These are phyloP conservation scores for Panthera tigris DNA, from an alignment of 2,113 vertebrate genomes.

Conservation along the genomic window DNA sequence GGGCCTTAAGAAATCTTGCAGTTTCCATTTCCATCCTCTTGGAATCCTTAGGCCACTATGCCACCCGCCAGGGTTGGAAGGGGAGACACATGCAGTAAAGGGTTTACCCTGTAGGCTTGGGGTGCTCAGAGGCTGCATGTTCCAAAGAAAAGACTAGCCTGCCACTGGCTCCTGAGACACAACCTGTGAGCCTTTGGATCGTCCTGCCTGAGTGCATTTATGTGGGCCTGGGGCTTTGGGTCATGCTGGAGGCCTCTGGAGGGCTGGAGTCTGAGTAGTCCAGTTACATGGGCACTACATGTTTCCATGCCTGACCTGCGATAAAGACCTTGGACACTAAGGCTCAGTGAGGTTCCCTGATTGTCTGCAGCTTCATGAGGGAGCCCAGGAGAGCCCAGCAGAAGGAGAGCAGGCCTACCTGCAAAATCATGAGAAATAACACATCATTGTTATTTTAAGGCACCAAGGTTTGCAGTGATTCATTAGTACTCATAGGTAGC, in stretches of 20 bases:
- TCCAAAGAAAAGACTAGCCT: not conserved
- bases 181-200: not conserved
- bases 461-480: not conserved
- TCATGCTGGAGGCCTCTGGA: not conserved
- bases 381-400: not conserved
- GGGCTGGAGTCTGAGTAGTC: not conserved
- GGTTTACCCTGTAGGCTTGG: not conserved
- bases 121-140: not conserved
- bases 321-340: not conserved
- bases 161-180: not conserved
- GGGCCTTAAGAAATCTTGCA: not conserved
- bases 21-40: not conserved
- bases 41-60: not conserved
- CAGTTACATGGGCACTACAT: not conserved
- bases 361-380: not conserved
- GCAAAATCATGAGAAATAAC: not conserved
- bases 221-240: not conserved
- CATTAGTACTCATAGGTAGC: not conserved
- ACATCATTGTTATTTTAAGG: not conserved
- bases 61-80: not conserved
- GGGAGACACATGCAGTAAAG: not conserved
- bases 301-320: not conserved
- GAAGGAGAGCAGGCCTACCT: not conserved
- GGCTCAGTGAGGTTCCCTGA: not conserved
- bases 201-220: not conserved